Conservation (phyloP, 2,797 vertebrate species). For the Pterois miles region DNA sequence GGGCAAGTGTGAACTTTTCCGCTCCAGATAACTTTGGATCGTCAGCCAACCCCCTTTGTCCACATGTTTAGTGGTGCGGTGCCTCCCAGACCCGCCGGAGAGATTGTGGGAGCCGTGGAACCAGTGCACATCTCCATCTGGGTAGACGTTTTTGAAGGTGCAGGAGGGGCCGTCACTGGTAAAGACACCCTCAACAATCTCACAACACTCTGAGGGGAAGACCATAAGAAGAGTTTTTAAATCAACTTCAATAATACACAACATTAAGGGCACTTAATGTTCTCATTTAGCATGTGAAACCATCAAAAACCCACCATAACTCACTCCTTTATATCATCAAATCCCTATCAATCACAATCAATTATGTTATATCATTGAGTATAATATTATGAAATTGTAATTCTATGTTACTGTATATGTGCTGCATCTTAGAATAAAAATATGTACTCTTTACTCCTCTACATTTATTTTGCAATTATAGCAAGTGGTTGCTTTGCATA, state of each 20-base stretch:
- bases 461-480: neutral
- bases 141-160: conserved; percentile 64
- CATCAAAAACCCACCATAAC: neutral
- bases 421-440: neutral
- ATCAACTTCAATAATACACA: neutral
- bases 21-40: conserved; percentile 38
- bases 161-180: conserved; percentile 8
- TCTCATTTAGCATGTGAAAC: neutral
- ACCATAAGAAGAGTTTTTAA: conserved; percentile 1
- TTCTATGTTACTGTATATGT: neutral
- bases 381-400: neutral
- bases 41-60: conserved; percentile 45
- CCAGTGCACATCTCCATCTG: conserved; percentile 73
- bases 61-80: neutral
- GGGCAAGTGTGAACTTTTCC: neutral
- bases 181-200: fast-evolving
- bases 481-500: neutral
- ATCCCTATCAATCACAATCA: neutral
- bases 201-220: conserved; percentile 58
- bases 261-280: neutral
- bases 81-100: neutral
- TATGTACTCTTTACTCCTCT: neutral
- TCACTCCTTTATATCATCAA: neutral
- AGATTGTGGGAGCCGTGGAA: conserved; percentile 39
- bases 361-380: no score